Evolutionary conservation across 2,797 vertebrate species (phyloP).

Genomic region (Rhadinocentrus ornatus): DNA sequence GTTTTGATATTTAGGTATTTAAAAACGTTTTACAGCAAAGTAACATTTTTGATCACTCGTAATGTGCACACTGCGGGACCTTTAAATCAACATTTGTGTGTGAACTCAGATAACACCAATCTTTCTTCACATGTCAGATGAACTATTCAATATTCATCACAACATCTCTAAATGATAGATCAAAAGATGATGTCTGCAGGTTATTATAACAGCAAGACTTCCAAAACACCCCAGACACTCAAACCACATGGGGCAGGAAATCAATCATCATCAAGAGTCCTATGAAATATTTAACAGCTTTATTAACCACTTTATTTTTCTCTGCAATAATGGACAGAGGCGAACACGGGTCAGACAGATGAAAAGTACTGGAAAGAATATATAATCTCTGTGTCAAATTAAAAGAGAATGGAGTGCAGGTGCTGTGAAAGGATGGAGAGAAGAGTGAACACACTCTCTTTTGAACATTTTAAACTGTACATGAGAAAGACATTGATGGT

Average conservation of each 20-base stretch:
- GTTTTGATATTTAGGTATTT: not conserved
- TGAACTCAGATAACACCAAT: constrained; percentile 17
- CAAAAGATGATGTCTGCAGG: constrained; percentile 56
- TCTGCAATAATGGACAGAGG: constrained; percentile 13
- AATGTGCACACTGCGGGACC: not conserved
- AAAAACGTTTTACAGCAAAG: not conserved
- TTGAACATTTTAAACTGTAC: constrained; percentile 7
- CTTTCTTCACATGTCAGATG: constrained; percentile 6
- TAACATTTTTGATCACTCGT: not conserved
- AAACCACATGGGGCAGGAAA: constrained; percentile 51
- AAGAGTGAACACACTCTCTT: not conserved
- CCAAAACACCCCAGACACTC: constrained; percentile 21
- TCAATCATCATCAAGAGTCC: constrained; percentile 63
- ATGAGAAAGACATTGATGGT: constrained; percentile 23
- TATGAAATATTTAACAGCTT: constrained; percentile 58
- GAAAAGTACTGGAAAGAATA: constrained; percentile 41
- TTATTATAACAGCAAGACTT: constrained; percentile 42
- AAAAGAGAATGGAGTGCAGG: constrained; percentile 37
- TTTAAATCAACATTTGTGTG: constrained; percentile 19
- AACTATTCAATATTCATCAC: constrained; percentile 46
- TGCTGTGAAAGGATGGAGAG: not conserved
- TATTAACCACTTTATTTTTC: constrained; percentile 47
- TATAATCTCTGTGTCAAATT: constrained; percentile 16
- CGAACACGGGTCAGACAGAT: constrained; percentile 40
- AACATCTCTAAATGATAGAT: constrained; percentile 63